Evolutionary conservation across 1,140 invertebrate genomes (phyloP).

Genomic region (Penaeus japonicus): DNA sequence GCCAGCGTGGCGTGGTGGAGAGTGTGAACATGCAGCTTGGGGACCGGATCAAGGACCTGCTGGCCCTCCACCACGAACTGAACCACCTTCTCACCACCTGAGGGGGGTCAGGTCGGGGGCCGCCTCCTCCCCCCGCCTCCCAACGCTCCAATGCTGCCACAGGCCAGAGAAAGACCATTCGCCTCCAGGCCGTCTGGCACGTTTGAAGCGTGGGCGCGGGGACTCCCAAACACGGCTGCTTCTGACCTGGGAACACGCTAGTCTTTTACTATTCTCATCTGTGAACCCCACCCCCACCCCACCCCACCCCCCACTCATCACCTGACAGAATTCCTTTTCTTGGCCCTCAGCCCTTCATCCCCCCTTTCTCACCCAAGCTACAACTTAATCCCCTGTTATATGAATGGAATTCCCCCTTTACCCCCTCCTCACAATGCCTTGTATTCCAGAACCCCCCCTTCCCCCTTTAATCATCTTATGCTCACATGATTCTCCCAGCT

Average conservation of each 20-base stretch:
- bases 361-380: not conserved
- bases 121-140: conserved; percentile 4
- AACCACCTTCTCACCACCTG: conserved; percentile 62
- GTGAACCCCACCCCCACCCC: not conserved
- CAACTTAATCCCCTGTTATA: not conserved
- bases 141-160: conserved; percentile 19
- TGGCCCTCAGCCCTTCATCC: not conserved
- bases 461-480: not conserved
- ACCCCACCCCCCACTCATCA: not conserved
- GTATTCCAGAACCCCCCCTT: not conserved
- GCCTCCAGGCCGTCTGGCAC: conserved; percentile 51
- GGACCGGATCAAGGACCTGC: conserved; percentile 84
- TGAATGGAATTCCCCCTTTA: not conserved
- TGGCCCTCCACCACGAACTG: conserved; percentile 84
- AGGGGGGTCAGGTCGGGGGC: conserved; percentile 53
- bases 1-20: conserved; percentile 83
- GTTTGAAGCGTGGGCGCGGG: conserved; percentile 31
- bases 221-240: conserved; percentile 25
- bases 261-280: conserved; percentile 4
- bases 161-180: conserved; percentile 47
- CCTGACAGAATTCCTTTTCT: not conserved
- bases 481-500: too few species aligned
- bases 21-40: conserved; percentile 84
- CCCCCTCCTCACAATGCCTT: not conserved
- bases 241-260: conserved; percentile 55